Evolutionary conservation across 2,113 vertebrate genomes (phyloP).

Genomic region (Microcebus jonahi): DNA sequence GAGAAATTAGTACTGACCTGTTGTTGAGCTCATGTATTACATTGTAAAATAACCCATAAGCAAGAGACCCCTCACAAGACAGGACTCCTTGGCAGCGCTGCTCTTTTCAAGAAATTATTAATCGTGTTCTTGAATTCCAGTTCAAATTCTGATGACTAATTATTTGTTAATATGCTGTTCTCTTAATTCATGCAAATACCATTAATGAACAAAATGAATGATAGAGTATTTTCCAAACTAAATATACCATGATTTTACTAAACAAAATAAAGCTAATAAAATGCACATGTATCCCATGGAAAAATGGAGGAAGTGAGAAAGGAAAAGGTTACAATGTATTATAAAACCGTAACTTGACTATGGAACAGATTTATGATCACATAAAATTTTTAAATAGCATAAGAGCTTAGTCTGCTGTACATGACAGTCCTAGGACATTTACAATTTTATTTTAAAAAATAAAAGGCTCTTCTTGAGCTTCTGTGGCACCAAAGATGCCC

Average conservation of each 20-base stretch:
- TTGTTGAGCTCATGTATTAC: background rate
- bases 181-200: background rate
- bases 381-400: conserved; percentile 71
- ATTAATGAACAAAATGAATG: background rate
- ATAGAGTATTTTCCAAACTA: conserved; percentile 6
- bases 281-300: background rate
- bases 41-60: background rate
- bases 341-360: conserved; percentile 68
- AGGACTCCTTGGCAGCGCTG: background rate
- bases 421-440: conserved; percentile 66
- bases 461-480: conserved; percentile 68
- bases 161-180: background rate
- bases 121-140: background rate
- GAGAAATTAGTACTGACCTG: background rate
- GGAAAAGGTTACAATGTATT: conserved; percentile 63
- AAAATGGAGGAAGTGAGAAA: conserved; percentile 43
- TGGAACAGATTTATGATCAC: conserved; percentile 73
- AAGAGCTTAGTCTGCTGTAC: conserved; percentile 57
- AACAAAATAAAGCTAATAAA: conserved; percentile 32
- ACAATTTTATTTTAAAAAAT: conserved; percentile 72
- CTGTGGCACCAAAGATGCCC: conserved; percentile 56
- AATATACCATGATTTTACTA: background rate
- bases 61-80: background rate
- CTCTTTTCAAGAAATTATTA: background rate
- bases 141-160: background rate